Evolutionary conservation across 2,113 vertebrate species (phyloP), one percentile per base, ranked within the genome.

Genomic region (Stegostoma tigrinum): DNA sequence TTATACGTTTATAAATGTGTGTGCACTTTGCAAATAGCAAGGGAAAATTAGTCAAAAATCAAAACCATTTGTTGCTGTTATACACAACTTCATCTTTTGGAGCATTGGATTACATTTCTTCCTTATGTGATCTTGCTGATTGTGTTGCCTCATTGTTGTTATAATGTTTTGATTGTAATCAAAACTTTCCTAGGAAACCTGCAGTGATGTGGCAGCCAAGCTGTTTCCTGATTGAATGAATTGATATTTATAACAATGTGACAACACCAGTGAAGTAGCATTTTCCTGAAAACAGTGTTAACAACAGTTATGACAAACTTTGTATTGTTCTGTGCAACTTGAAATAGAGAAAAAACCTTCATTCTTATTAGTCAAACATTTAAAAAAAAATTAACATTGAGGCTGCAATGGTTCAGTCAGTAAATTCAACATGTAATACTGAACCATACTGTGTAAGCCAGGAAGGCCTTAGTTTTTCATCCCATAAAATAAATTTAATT

Each of bases 191-290:
- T 75, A 72, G 67, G 68, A 95, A 95, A 95, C 45, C 67, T 70
- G 94, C 68, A 52, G 27, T 52, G 45, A 95, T 48, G 94, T 95
- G 94, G 72, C 68, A 95, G 68, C 94, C 94, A 95, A 95, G 94
- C 94, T 95, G 94, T 95, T 95, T 95, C 94, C 94, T 95, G 94
- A 95, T 95, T 75, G 23, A 95, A 52, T 93, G 89, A 95, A 75
- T 95, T 95, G 94, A 52, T 52, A 95, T 75, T 95, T 95, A 48
- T 75, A 95, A 95, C 94, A 70, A 95, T 72, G 68, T 72, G 94
- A 95, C 67, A 95, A 72, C 94, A 95, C 68, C 42, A 30, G 67
- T 95, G 75, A 95, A 72, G 67, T 52, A 95, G 94, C 45, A 95
- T 52, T 93, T 95, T 95, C 94, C 94, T 95, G 94, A 95, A 95